phyloP scores from a whole-genome alignment of 2,888 invertebrate genomes.

The Athalia cordata region DNA sequence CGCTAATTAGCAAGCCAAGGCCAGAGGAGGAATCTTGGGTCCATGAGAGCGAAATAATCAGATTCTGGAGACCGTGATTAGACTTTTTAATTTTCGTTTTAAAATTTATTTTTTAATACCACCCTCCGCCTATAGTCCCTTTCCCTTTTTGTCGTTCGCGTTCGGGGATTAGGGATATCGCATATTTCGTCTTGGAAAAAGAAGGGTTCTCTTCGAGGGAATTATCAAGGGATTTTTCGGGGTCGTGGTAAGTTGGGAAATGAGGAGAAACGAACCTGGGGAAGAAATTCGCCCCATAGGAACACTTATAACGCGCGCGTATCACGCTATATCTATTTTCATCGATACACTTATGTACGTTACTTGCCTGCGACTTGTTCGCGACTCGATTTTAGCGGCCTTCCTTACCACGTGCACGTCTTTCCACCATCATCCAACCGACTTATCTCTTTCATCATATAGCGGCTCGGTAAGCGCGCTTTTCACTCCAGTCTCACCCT shows the following conservation, averaged over 20 bases:
- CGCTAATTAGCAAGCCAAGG: conserved; percentile 29
- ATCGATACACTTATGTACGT: neutral
- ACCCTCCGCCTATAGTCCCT: neutral
- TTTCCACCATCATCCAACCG: neutral
- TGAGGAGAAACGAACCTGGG: neutral
- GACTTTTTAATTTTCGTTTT: conserved; percentile 38
- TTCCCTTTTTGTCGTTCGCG: neutral
- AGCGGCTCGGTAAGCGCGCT: conserved; percentile 1
- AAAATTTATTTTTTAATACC: conserved; percentile 42
- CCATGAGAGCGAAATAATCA: conserved; percentile 11
- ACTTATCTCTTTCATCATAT: conserved; percentile 30
- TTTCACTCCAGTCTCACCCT: conserved; percentile 2
- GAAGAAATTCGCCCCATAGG: neutral
- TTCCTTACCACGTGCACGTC: neutral
- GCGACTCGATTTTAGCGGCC: neutral
- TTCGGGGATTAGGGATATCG: conserved; percentile 25
- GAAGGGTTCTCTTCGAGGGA: neutral
- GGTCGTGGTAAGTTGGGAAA: neutral
- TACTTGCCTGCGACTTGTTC: neutral
- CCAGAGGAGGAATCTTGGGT: neutral
- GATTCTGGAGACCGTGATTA: conserved; percentile 33
- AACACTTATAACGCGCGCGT: neutral
- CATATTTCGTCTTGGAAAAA: neutral
- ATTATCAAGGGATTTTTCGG: neutral
- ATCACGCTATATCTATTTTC: neutral